Evolutionary conservation across 2,797 vertebrate species (phyloP), one percentile per base, ranked within the genome.

Genomic region (Momotus momota): DNA sequence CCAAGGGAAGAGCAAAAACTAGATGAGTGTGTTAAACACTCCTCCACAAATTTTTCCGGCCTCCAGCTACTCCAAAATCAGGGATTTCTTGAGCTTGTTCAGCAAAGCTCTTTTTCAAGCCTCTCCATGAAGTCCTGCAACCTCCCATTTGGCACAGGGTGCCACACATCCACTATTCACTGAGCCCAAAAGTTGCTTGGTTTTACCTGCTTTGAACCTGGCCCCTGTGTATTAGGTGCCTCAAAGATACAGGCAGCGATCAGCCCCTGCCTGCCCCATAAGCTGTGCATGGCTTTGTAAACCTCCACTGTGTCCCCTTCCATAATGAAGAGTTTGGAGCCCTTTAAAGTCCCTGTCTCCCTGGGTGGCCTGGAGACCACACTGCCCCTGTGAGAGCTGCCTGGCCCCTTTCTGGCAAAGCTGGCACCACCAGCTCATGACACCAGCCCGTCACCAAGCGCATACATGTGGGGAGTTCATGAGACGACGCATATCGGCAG

Each of bases 11-110:
- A 80, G 20, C 12, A 73, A 64, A 83, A 54, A 10, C n/a, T 58
- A 6, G 0, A 1, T 66, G 14, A 86, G n/a, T 22, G 23, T 15
- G 22, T 25, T n/a, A 15, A 54, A 4, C 0, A 4, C 16, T 31
- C 70, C 60, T 66, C 15, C 46, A 51, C 41, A 19, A 66, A 51
- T 14, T 58, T 86, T 88, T 25, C 38, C 43, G 77, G 16, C 11
- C 12, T 67, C 11, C 29, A 66, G 20, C 38, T 87, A 10, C 79
- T 69, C 67, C 26, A 72, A 49, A 88, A 41, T 49, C 18, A 31
- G 58, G 38, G 18, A 13, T 89, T 78, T 84, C 84, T 61, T 79
- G 17, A 67, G 31, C 6, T 38, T 93, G 21, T 60, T 88, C 27
- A 74, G 38, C 31, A 67, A 81, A 71, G 38, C 4, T 71, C 15